Evolutionary conservation across 2,797 vertebrate genomes (phyloP).

Genomic region (Rhynchotus rufescens): DNA sequence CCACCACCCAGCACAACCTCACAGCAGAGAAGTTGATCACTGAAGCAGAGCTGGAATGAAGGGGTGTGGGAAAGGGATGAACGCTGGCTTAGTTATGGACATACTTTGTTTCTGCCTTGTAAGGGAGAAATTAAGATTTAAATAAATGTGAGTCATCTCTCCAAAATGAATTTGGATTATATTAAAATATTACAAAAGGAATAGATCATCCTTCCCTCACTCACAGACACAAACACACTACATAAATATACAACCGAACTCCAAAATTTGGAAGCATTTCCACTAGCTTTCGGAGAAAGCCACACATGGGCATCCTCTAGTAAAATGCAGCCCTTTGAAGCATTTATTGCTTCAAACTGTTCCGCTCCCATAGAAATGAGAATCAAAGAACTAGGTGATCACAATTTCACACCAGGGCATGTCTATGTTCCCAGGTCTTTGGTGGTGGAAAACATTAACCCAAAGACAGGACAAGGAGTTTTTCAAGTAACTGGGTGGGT

Average conservation of each 20-base stretch:
- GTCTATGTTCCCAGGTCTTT: not conserved
- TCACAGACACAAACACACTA: not conserved
- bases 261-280: constrained; percentile 30
- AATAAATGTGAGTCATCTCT: constrained; percentile 57
- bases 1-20: not conserved
- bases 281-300: not conserved
- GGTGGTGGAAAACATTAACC: not conserved
- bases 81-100: constrained; percentile 25
- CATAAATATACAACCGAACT: constrained; percentile 8
- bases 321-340: constrained; percentile 8
- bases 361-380: not conserved
- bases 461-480: not conserved
- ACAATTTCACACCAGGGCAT: not conserved
- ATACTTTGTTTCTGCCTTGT: constrained; percentile 53
- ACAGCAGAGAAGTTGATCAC: not conserved
- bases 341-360: not conserved
- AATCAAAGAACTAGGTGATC: not conserved
- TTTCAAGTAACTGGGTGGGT: not conserved
- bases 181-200: constrained; percentile 54
- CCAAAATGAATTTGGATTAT: constrained; percentile 40
- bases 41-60: constrained; percentile 12
- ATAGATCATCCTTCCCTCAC: not conserved
- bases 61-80: not conserved
- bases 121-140: constrained; percentile 65
- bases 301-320: not conserved